Evolutionary conservation across 2,113 vertebrate species (phyloP), one percentile per base, ranked within the genome.

Genomic region (Anoplopoma fimbria): DNA sequence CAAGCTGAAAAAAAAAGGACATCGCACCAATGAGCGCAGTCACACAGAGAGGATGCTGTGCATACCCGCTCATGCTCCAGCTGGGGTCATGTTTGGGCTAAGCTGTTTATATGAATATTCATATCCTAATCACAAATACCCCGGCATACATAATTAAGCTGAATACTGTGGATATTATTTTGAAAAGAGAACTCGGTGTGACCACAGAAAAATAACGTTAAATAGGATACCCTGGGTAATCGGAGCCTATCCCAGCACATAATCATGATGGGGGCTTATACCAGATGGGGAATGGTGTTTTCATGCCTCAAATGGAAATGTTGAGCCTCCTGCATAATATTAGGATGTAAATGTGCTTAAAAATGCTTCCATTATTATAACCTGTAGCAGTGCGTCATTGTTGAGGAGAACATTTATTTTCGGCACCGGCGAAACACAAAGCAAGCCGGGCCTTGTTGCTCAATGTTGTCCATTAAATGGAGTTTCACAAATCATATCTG

Each of bases 41-140:
- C 60, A 68, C 75, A 82, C 60, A 74, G 45, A 69, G 63, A 69
- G 65, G 31, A 14, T 7, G 6, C 34, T 42, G 53, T 45, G 60
- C 57, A 60, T 71, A 74, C 25, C 68, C 51, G 85, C 73, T 72
- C 64, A 34, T 21, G 67, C 84, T 80, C 51, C 82, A 83, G 68
- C 42, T 79, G 65, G 84, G 89, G 88, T 91, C 88, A 87, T 65
- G 74, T 83, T 86, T 78, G 69, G 84, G 89, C 77, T 87, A 89
- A 90, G 86, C 79, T 88, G 68, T 90, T 85, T 81, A 53, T 76
- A 81, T 92, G 87, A 83, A 90, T 90, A 91, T 92, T 91, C 85
- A 91, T 87, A 69, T 85, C 81, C 61, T 82, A 82, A 87, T 87
- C 70, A 81, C 81, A 86, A 86, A 90, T 84, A 83, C 83, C 60